A percentile compares a stretch with the other conserved stretches of the same genome.
Conservation (phyloP, 2,888 invertebrate species). For the Drosophila lutescens region DNA sequence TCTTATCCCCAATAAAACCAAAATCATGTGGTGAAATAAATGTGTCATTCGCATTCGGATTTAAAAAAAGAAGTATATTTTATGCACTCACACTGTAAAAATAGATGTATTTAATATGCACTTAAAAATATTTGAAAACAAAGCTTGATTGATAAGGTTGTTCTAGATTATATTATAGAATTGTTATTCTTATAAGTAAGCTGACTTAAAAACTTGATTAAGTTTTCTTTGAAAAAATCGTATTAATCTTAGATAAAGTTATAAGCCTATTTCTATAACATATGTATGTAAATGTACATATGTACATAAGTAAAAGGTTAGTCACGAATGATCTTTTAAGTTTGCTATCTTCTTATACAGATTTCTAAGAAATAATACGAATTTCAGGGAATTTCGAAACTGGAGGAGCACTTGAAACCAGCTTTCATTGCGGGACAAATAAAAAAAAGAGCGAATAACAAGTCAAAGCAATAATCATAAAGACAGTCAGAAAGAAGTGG, state of each 20-base stretch:
- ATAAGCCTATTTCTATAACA: no score
- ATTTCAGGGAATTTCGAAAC: slow-evolving; percentile 22
- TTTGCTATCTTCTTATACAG: not conserved
- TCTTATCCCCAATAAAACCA: slow-evolving; percentile 26
- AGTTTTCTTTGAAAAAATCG: no score
- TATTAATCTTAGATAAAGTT: no score
- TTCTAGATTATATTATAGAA: not conserved
- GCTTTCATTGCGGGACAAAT: slow-evolving; percentile 26
- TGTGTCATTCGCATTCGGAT: slow-evolving; percentile 44
- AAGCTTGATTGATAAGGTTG: not conserved
- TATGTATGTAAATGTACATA: no score
- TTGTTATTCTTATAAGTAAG: no score
- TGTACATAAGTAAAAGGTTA: no score
- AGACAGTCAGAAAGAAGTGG: slow-evolving; percentile 33
- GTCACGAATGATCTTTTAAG: not conserved
- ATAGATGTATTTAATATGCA: slow-evolving; percentile 26
- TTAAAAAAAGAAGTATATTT: slow-evolving; percentile 14
- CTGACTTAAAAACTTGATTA: no score
- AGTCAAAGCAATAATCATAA: slow-evolving; percentile 54
- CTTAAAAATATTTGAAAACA: slow-evolving; percentile 22
- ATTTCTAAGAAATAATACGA: slow-evolving; percentile 8
- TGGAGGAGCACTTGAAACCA: slow-evolving; percentile 32
- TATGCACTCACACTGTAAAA: slow-evolving; percentile 1
- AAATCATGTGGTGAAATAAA: slow-evolving; percentile 31
- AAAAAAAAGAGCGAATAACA: slow-evolving; percentile 34